These are phyloP conservation scores for Lithobates sylvaticus DNA, from an alignment of 2,797 vertebrate species.

Conservation along the genomic window DNA sequence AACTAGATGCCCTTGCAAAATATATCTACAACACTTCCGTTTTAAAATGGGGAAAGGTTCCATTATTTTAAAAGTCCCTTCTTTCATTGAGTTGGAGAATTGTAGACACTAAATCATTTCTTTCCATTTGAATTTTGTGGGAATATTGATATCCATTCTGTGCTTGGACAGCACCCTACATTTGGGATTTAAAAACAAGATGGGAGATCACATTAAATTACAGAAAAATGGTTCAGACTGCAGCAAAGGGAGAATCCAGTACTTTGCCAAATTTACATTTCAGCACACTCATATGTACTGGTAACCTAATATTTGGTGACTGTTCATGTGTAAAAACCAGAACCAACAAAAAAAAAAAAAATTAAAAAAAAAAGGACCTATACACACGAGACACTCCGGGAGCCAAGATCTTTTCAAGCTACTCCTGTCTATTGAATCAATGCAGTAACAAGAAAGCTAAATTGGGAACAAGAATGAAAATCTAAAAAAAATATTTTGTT, in stretches of 20 bases:
- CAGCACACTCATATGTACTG: background rate
- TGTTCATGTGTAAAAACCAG: background rate
- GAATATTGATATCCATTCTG: too few species aligned
- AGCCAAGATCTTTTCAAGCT: background rate
- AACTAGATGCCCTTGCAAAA: too few species aligned
- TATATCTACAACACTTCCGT: too few species aligned
- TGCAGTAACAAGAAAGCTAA: conserved; percentile 9
- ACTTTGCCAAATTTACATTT: background rate
- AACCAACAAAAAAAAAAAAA: too few species aligned
- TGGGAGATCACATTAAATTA: background rate
- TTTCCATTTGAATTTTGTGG: too few species aligned
- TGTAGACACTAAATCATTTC: too few species aligned
- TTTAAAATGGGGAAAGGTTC: too few species aligned
- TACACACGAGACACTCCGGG: background rate
- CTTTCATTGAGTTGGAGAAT: too few species aligned
- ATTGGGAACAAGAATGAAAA: conserved; percentile 52
- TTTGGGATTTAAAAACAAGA: background rate
- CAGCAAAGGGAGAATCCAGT: background rate
- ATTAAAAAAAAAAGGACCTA: background rate
- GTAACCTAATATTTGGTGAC: background rate
- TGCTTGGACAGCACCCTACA: background rate
- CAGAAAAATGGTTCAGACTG: background rate
- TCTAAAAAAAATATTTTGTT: conserved; percentile 56
- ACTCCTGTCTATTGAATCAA: background rate
- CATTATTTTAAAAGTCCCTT: too few species aligned